Base-by-base conservation (phyloP, 2,113 vertebrate genomes). In the Mormyrus lacerda region DNA sequence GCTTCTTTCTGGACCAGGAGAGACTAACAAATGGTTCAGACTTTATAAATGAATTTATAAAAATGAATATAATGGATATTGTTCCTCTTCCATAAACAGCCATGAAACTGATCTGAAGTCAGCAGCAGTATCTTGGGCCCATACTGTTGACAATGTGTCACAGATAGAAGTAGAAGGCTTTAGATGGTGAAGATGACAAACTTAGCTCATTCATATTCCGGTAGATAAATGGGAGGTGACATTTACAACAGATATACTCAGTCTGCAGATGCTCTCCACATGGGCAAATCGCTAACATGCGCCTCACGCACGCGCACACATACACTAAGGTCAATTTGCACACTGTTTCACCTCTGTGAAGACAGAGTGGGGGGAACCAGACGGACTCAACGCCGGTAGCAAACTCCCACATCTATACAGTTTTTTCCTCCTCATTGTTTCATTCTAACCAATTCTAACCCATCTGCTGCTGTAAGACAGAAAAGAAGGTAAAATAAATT, bases 391-490 rank as follows among this genome's bases (percentile, higher is more conserved):
- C 55, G 8, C 21, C 21, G n/a, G 21, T n/a, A 61, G 55, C 55
- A 61, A 58, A 24, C 7, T n/a, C 24, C 55, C 55, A 8, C 9
- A 61, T 61, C 24, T 61, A 61, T 61, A 61, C 55, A n/a, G 7
- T 1, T 2, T n/a, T 9, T 61, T 8, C 21, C 55, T 6, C 6
- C 7, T n/a, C 24, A 61, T 61, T 61, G 21, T n/a, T 8, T 61
- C 24, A 61, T 61, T 61, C 7, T 61, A 61, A 73, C 27, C 9
- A 13, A 24, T 24, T 55, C 19, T 55, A 55, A 55, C n/a, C 90
- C 90, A 76, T 89, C 90, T 58, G 89, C 89, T 89, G 89, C 90
- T 89, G 86, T 84, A 58, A 87, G 53, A 55, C n/a, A 86, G n/a
- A 27, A 48, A 44, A 85, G 42, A 69, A 55, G 11, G 31, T 65